phyloP scores from a whole-genome alignment of 2,113 vertebrate species.

The Mobula hypostoma region DNA sequence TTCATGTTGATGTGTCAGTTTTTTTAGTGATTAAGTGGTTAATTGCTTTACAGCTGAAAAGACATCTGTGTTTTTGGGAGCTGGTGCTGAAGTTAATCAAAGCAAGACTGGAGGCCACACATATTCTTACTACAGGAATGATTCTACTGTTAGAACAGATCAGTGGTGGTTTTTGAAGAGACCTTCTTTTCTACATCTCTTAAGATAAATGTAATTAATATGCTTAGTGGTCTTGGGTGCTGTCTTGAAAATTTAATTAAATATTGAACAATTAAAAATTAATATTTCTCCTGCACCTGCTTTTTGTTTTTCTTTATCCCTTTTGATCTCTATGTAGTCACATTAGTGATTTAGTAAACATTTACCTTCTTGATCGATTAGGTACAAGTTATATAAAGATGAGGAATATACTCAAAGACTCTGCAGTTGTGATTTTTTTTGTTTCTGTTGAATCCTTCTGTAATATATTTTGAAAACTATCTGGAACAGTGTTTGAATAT shows the following conservation, averaged over 20 bases:
- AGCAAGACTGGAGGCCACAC: not conserved
- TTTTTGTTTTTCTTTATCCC: not conserved
- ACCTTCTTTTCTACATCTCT: not conserved
- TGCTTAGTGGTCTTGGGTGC: not conserved
- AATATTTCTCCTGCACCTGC: not conserved
- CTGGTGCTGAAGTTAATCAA: not conserved
- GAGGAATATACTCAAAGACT: no score
- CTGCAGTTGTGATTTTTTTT: no score
- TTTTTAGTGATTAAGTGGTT: constrained; percentile 27
- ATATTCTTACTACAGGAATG: not conserved
- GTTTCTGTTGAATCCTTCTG: no score
- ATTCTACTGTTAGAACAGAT: not conserved
- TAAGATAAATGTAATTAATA: not conserved
- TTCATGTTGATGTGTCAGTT: constrained; percentile 17
- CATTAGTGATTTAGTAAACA: no score
- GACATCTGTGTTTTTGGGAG: not conserved
- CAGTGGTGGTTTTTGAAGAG: not conserved
- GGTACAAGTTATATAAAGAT: no score
- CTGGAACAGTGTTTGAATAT: no score
- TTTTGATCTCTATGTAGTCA: not conserved
- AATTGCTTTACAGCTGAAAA: constrained; percentile 8
- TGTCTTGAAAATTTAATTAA: not conserved
- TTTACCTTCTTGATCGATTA: no score
- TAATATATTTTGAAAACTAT: no score
- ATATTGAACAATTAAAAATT: not conserved